Evolutionary conservation across 2,888 invertebrate species (phyloP).

Genomic region (Drosophila mimetica): DNA sequence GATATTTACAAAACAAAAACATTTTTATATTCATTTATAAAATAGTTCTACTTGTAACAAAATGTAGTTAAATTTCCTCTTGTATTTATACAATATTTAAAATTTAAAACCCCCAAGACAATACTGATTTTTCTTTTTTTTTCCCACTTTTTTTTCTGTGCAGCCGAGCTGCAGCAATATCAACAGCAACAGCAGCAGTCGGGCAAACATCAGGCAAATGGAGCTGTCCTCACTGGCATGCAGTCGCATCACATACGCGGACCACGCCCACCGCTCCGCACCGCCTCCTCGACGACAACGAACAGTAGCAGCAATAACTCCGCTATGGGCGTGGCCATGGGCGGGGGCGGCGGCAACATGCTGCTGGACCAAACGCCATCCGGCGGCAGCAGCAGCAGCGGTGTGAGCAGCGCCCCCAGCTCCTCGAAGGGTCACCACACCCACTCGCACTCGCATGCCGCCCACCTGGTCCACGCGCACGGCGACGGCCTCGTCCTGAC

Average conservation of each 20-base stretch:
- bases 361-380: conserved; percentile 80
- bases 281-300: conserved; percentile 81
- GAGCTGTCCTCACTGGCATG: conserved; percentile 78
- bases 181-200: conserved; percentile 82
- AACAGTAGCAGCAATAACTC: conserved; percentile 62
- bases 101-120: no score
- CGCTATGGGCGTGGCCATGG: conserved; percentile 51
- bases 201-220: conserved; percentile 83
- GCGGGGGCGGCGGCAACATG: conserved; percentile 45
- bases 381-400: conserved; percentile 83
- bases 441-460: conserved; percentile 54
- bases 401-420: conserved; percentile 83
- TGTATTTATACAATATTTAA: no score
- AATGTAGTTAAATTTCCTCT: no score
- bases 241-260: conserved; percentile 83
- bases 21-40: no score
- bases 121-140: not conserved
- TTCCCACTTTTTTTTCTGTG: conserved; percentile 3
- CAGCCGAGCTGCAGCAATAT: conserved; percentile 76
- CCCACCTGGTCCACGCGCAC: conserved; percentile 54
- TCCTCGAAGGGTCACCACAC: conserved; percentile 83
- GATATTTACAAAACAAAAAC: no score
- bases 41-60: no score
- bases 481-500: conserved; percentile 59
- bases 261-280: conserved; percentile 84